Evolutionary conservation across 2,113 vertebrate genomes (phyloP).

Genomic region (Hydrochoerus hydrochaeris): DNA sequence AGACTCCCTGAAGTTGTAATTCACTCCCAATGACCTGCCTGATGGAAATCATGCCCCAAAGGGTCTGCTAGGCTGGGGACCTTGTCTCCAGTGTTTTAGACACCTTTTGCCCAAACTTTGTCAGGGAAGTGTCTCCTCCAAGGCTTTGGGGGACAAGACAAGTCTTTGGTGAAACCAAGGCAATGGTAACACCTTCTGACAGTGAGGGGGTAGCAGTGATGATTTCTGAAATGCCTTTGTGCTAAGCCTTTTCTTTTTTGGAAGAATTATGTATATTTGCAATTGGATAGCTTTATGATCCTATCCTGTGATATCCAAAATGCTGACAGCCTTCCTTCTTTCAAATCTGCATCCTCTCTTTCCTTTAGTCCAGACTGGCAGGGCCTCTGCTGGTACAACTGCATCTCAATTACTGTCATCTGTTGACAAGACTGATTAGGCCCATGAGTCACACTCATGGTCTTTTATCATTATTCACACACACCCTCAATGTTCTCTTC

Average conservation of each 20-base stretch:
- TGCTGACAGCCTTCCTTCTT: background rate
- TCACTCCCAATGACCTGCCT: background rate
- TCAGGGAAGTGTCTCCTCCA: background rate
- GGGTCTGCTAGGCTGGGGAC: background rate
- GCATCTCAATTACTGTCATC: background rate
- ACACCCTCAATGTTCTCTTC: background rate
- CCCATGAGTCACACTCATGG: background rate
- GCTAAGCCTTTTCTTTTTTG: background rate
- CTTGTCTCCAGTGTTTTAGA: background rate
- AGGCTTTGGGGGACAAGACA: background rate
- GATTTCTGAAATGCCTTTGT: background rate
- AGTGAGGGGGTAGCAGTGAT: background rate
- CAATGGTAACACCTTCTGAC: background rate
- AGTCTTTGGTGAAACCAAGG: background rate
- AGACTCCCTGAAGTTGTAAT: no score
- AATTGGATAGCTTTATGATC: background rate
- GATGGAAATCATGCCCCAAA: background rate
- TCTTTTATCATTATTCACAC: conserved; percentile 10
- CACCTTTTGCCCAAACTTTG: background rate
- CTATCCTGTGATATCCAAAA: background rate
- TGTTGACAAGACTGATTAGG: conserved; percentile 27
- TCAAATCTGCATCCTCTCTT: background rate
- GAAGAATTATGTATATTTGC: background rate
- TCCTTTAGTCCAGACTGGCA: background rate
- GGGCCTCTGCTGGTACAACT: background rate